A percentile compares a stretch with the other conserved stretches of the same genome.
Evolutionary conservation across 2,797 vertebrate genomes (phyloP).

Genomic region (Lycodopsis pacificus): DNA sequence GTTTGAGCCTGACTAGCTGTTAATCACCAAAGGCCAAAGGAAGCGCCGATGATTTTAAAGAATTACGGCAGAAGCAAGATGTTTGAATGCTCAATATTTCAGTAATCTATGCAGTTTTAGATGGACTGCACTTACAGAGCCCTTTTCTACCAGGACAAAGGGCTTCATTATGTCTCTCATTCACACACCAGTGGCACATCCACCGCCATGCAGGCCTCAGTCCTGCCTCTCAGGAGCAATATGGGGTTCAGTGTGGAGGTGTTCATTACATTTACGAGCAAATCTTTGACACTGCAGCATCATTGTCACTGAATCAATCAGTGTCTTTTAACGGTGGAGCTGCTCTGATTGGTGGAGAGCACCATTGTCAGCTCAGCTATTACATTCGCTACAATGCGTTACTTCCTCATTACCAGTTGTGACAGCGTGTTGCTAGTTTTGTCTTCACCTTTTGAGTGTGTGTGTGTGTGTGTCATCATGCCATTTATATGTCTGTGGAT

Average conservation of each 20-base stretch:
- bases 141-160: neutral
- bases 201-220: neutral
- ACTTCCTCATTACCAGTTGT: neutral
- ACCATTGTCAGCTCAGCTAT: neutral
- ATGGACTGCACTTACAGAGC: neutral
- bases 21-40: conserved; percentile 6
- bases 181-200: neutral
- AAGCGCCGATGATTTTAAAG: neutral
- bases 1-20: conserved; percentile 31
- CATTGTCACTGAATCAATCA: neutral
- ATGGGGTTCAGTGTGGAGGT: neutral
- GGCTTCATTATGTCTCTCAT: neutral
- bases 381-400: neutral
- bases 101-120: neutral
- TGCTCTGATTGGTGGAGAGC: neutral
- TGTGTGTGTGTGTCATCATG: neutral
- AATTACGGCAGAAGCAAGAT: neutral
- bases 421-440: no score
- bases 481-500: neutral
- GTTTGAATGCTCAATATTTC: neutral
- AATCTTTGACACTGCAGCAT: neutral
- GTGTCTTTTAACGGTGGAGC: neutral
- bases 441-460: neutral
- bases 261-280: neutral
- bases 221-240: neutral